These are phyloP conservation scores for Rhynchotus rufescens DNA, from an alignment of 2,797 vertebrate species.

Conservation along the genomic window DNA sequence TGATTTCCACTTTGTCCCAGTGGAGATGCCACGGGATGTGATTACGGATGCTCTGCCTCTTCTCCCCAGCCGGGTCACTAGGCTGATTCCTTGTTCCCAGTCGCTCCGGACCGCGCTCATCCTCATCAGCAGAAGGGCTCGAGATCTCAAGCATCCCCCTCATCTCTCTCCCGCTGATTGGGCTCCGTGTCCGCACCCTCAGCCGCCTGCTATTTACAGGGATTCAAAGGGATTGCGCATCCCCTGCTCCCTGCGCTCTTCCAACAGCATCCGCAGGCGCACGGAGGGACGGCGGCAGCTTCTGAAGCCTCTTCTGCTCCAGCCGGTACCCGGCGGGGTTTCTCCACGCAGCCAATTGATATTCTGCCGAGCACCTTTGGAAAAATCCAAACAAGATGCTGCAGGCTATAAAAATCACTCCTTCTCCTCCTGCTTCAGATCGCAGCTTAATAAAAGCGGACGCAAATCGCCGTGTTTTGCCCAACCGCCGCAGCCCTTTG, in stretches of 20 bases:
- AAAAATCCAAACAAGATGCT: conserved; percentile 83
- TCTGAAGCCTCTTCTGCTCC: conserved; percentile 25
- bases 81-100: conserved; percentile 68
- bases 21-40: background rate
- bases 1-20: conserved; percentile 48
- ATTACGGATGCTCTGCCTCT: conserved; percentile 50
- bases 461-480: conserved; percentile 60
- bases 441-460: conserved; percentile 78
- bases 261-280: too few relatives aligned
- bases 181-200: conserved; percentile 67
- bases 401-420: conserved; percentile 76
- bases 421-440: conserved; percentile 66
- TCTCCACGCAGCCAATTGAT: conserved; percentile 77
- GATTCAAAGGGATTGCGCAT: background rate
- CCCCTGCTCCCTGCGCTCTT: too few relatives aligned
- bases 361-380: conserved; percentile 77
- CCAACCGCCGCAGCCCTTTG: conserved; percentile 72
- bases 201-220: conserved; percentile 23
- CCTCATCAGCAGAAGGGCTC: conserved; percentile 77
- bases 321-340: conserved; percentile 69
- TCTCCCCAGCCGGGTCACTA: conserved; percentile 44
- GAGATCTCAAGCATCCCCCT: conserved; percentile 27
- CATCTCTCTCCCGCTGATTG: conserved; percentile 80
- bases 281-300: background rate
- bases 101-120: conserved; percentile 39